phyloP scores from a whole-genome alignment of 2,797 vertebrate genomes.

The Oreortyx pictus region DNA sequence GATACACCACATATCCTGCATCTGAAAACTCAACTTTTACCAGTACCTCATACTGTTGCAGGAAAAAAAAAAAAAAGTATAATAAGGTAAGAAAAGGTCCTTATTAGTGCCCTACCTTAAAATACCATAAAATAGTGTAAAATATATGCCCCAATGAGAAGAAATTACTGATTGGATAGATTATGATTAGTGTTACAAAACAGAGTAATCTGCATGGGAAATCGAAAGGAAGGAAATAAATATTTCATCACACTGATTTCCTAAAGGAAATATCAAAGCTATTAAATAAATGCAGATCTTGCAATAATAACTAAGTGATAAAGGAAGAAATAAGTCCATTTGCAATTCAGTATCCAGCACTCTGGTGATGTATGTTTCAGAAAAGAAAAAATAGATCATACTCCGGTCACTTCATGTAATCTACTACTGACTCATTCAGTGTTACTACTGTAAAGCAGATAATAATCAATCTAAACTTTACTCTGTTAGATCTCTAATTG shows the following conservation, averaged over 20 bases:
- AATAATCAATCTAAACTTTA: background rate
- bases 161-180: background rate
- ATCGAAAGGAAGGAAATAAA: conserved; percentile 22
- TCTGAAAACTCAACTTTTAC: background rate
- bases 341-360: background rate
- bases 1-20: background rate
- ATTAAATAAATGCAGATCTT: background rate
- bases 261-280: conserved; percentile 2
- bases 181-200: background rate
- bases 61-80: background rate
- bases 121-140: background rate
- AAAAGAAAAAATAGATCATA: background rate
- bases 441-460: background rate
- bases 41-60: background rate
- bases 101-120: background rate
- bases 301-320: background rate
- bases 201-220: background rate
- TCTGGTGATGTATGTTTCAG: background rate
- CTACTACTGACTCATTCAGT: background rate
- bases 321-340: background rate
- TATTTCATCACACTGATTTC: background rate
- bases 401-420: background rate
- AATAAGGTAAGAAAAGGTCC: background rate
- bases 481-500: background rate
- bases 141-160: background rate